These are phyloP conservation scores for Patella vulgata DNA, from an alignment of 1,140 invertebrate species.

Conservation along the genomic window DNA sequence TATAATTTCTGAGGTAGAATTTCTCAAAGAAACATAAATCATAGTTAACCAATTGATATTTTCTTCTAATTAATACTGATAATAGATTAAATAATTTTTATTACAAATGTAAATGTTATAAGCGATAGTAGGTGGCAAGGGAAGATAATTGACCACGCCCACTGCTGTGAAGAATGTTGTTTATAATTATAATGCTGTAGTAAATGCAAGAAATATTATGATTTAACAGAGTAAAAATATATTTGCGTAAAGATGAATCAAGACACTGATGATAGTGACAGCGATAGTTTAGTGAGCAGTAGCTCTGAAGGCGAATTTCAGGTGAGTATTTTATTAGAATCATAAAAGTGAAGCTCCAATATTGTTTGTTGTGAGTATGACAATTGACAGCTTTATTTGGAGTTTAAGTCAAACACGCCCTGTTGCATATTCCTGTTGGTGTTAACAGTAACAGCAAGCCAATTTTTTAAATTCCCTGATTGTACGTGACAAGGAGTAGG, in stretches of 20 bases:
- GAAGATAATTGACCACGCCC: too few relatives aligned
- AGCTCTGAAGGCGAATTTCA: slow-evolving; percentile 15
- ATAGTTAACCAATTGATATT: neutral
- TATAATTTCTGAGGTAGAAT: slow-evolving; percentile 19
- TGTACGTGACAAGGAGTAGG: too few relatives aligned
- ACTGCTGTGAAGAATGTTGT: too few relatives aligned
- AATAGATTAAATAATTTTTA: neutral
- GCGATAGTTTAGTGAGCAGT: slow-evolving; percentile 2
- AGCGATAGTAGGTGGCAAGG: too few relatives aligned
- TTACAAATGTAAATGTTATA: neutral
- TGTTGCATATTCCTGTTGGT: neutral
- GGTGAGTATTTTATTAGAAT: neutral
- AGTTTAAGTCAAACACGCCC: neutral
- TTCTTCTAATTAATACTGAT: neutral
- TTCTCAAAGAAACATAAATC: too few relatives aligned
- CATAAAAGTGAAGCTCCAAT: neutral
- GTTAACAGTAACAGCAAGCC: neutral
- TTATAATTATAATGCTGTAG: too few relatives aligned
- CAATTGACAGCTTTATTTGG: neutral
- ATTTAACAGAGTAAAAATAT: too few relatives aligned
- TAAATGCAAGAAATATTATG: too few relatives aligned
- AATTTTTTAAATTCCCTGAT: neutral
- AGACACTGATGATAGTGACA: slow-evolving; percentile 6
- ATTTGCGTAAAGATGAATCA: too few relatives aligned
- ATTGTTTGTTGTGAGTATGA: neutral